Percentiles rank a stretch among this genome's conserved stretches.
Conservation (phyloP, 2,113 vertebrate genomes). For the Aspiorhynchus laticeps region DNA sequence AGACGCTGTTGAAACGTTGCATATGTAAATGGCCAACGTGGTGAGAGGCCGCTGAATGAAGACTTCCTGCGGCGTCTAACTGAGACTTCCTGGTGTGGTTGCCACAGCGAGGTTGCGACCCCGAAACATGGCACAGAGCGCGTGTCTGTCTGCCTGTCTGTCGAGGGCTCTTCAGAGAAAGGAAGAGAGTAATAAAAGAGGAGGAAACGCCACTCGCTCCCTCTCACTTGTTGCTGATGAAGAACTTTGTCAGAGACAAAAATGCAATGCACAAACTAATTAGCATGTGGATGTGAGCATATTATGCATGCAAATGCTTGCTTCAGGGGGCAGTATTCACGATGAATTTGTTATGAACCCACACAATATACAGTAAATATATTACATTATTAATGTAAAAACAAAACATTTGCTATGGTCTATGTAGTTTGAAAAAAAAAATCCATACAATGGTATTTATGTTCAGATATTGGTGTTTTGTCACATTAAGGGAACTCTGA, state of each 20-base stretch:
- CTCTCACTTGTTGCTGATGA: conserved; percentile 41
- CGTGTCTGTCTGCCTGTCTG: conserved; percentile 51
- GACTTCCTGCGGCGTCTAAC: conserved; percentile 55
- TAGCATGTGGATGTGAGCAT: conserved; percentile 29
- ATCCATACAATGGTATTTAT: neutral
- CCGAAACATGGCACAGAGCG: conserved; percentile 60
- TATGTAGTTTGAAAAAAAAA: neutral
- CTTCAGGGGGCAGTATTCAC: neutral
- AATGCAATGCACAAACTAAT: conserved; percentile 15
- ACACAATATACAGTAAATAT: conserved; percentile 7
- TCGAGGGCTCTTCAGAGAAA: conserved; percentile 27
- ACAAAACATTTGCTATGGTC: neutral
- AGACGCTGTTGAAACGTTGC: conserved; percentile 64
- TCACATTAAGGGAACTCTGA: neutral
- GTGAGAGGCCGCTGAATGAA: conserved; percentile 56
- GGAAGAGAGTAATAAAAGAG: neutral
- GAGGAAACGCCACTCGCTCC: conserved; percentile 5
- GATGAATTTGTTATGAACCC: neutral
- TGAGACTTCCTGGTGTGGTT: conserved; percentile 55
- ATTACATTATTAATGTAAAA: conserved; percentile 3
- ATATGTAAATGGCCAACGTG: conserved; percentile 65
- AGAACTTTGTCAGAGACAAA: conserved; percentile 10
- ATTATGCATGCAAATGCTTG: neutral
- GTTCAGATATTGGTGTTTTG: neutral
- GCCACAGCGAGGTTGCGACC: conserved; percentile 57